A percentile compares a stretch with the other conserved stretches of the same genome.
Conservation (phyloP, 2,797 vertebrate genomes). For the Sebastiscus albofasciatus region DNA sequence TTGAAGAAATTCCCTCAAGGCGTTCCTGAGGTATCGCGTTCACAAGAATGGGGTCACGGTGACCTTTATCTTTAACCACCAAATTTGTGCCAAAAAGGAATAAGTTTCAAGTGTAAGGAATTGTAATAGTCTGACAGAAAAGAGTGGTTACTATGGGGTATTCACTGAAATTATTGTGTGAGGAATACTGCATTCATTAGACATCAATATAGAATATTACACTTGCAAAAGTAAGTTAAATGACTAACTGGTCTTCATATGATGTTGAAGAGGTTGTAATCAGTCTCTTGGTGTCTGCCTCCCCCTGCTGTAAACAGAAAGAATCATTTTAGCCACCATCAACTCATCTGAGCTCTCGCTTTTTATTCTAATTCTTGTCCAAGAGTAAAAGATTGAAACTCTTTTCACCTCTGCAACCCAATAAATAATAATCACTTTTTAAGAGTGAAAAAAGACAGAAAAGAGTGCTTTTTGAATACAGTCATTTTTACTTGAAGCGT, state of each 20-base stretch:
- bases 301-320: constrained; percentile 1
- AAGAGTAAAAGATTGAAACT: not conserved
- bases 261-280: not conserved
- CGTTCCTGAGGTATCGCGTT: too few species aligned
- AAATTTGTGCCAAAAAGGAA: too few species aligned
- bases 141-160: not conserved
- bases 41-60: too few species aligned
- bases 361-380: not conserved
- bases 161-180: not conserved
- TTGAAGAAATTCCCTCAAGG: too few species aligned
- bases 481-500: constrained; percentile 11
- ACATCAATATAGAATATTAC: not conserved
- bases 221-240: not conserved
- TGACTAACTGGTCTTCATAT: not conserved
- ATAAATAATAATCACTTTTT: not conserved
- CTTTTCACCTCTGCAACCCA: not conserved
- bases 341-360: not conserved
- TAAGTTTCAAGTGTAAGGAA: not conserved
- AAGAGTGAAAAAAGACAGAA: not conserved
- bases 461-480: not conserved
- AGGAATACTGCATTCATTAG: not conserved
- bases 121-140: not conserved
- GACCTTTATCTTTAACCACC: too few species aligned
- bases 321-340: not conserved
- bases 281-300: not conserved